A percentile compares a stretch with the other conserved stretches of the same genome.
Evolutionary conservation across 2,113 vertebrate genomes (phyloP).

Genomic region (Coptodon bakossiorum): DNA sequence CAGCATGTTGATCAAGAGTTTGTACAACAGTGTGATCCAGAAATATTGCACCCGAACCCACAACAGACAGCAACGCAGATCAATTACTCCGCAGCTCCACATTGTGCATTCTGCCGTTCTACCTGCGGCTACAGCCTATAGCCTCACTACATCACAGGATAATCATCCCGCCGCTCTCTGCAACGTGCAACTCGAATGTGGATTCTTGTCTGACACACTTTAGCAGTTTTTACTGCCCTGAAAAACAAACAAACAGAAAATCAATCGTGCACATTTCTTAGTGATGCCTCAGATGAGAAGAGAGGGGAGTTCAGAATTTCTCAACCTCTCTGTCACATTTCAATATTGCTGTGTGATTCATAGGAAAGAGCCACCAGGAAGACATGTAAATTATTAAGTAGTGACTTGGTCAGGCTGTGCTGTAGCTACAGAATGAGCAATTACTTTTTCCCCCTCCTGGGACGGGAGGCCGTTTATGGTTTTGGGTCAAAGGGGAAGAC

Average conservation of each 20-base stretch:
- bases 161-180: background rate
- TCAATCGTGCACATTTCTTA: background rate
- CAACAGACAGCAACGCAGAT: constrained; percentile 54
- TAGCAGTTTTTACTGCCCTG: background rate
- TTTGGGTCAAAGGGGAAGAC: constrained; percentile 55
- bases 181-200: background rate
- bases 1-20: constrained; percentile 60
- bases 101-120: constrained; percentile 30
- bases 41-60: constrained; percentile 41
- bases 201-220: background rate
- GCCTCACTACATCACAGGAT: constrained; percentile 13
- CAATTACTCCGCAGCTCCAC: constrained; percentile 43
- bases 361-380: constrained; percentile 76
- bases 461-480: constrained; percentile 75
- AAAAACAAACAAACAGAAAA: constrained; percentile 4
- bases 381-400: constrained; percentile 89
- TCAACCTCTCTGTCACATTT: constrained; percentile 68
- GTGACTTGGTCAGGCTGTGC: constrained; percentile 81
- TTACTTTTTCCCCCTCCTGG: constrained; percentile 78
- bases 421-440: constrained; percentile 89
- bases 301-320: constrained; percentile 20
- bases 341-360: constrained; percentile 78
- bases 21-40: constrained; percentile 31
- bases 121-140: background rate
- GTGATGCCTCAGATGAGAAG: background rate